phyloP scores from a whole-genome alignment of 2,888 invertebrate species.

The Epinotia nisella region DNA sequence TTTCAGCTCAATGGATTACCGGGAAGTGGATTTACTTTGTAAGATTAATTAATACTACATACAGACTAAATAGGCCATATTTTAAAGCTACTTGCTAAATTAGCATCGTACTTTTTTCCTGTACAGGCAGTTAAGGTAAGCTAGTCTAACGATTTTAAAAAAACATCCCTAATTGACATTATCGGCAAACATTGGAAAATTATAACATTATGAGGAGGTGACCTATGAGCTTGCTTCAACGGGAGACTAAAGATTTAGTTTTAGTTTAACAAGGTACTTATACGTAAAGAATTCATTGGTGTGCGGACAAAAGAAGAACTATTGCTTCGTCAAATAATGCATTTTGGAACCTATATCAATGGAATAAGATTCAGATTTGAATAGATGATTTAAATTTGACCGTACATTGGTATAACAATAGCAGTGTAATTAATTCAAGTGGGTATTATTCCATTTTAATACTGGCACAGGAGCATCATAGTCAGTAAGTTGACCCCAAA shows the following conservation, averaged over 20 bases:
- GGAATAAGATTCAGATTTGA: constrained; percentile 1
- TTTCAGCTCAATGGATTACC: no score
- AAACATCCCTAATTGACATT: no score
- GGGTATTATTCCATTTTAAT: constrained; percentile 36
- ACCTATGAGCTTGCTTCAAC: not conserved
- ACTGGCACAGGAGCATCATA: not conserved
- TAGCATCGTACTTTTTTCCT: no score
- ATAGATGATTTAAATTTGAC: not conserved
- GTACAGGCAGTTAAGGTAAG: no score
- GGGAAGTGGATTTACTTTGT: no score
- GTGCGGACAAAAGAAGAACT: not conserved
- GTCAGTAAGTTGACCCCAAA: constrained; percentile 2
- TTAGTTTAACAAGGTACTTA: not conserved
- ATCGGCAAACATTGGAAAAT: no score
- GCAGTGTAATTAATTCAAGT: constrained; percentile 24
- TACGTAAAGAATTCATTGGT: not conserved
- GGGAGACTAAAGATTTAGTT: not conserved
- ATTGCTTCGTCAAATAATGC: not conserved
- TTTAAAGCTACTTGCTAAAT: no score
- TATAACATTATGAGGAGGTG: no score
- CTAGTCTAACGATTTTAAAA: no score
- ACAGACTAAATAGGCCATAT: no score
- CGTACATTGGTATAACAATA: constrained; percentile 10
- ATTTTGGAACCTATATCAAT: not conserved
- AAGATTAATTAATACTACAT: no score